phyloP scores from a whole-genome alignment of 2,113 vertebrate species.

The Pachyramphus minor region DNA sequence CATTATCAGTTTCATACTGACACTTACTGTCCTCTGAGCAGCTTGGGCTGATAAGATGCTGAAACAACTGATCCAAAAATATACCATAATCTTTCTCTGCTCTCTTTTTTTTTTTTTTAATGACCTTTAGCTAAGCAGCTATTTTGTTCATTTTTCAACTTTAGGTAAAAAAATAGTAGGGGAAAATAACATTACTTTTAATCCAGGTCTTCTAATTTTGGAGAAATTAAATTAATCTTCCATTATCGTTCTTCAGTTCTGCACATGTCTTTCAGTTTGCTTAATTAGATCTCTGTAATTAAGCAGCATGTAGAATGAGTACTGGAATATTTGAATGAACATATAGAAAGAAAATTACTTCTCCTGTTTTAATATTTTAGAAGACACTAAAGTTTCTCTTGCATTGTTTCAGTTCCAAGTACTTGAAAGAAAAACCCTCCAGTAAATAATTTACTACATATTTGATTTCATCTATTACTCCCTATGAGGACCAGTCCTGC shows the following conservation, averaged over 20 bases:
- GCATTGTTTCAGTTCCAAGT: background rate
- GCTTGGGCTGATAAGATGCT: background rate
- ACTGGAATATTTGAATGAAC: background rate
- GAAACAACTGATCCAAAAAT: conserved; percentile 12
- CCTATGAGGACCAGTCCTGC: background rate
- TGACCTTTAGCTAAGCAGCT: background rate
- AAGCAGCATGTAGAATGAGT: background rate
- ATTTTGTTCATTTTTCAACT: background rate
- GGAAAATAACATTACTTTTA: background rate
- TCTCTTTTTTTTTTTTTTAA: background rate
- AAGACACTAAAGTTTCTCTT: background rate
- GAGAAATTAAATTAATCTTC: background rate
- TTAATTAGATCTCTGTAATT: background rate
- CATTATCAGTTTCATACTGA: background rate
- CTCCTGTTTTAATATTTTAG: background rate
- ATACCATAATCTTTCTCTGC: background rate
- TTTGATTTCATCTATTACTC: background rate
- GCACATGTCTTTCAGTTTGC: background rate
- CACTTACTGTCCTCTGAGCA: background rate
- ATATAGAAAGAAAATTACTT: background rate
- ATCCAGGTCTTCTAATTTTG: background rate
- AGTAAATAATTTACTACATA: background rate
- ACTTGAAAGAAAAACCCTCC: background rate
- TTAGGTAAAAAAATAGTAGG: background rate
- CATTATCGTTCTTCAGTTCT: background rate